Percentiles rank a stretch among this genome's conserved stretches.
These are phyloP conservation scores for Scaptomyza pallida DNA, from an alignment of 1,140 invertebrate genomes.

Conservation along the genomic window DNA sequence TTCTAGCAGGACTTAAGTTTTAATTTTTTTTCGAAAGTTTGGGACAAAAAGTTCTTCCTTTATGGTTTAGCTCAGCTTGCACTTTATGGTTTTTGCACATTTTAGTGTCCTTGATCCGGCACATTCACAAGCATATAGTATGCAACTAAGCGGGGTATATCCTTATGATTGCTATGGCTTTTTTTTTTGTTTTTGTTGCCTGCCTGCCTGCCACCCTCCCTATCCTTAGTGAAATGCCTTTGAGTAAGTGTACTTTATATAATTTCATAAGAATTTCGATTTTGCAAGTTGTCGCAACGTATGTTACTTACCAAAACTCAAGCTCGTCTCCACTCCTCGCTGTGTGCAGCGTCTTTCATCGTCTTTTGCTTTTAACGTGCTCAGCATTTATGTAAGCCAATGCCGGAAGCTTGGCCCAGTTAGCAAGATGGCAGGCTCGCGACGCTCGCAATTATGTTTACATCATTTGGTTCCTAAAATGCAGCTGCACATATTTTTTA, in stretches of 20 bases:
- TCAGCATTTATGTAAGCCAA: conserved; percentile 15
- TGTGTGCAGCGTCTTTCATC: neutral
- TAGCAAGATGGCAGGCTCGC: neutral
- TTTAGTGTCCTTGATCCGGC: neutral
- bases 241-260: conserved; percentile 29
- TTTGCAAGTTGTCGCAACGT: conserved; percentile 25
- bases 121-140: neutral
- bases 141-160: neutral
- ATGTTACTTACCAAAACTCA: neutral
- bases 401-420: conserved; percentile 3
- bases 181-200: neutral
- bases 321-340: neutral
- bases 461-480: conserved; percentile 13
- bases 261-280: conserved; percentile 45
- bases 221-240: conserved; percentile 22
- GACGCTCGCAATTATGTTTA: conserved; percentile 20
- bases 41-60: neutral
- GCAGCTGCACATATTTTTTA: neutral
- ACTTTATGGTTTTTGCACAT: conserved; percentile 4
- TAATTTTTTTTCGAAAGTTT: neutral
- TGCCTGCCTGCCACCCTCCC: neutral
- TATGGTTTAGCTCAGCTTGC: neutral
- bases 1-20: conserved; percentile 1
- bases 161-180: neutral
- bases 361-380: no score